A percentile compares a stretch with the other conserved stretches of the same genome.
Conservation (phyloP, 2,797 vertebrate genomes). For the Carapus acus region DNA sequence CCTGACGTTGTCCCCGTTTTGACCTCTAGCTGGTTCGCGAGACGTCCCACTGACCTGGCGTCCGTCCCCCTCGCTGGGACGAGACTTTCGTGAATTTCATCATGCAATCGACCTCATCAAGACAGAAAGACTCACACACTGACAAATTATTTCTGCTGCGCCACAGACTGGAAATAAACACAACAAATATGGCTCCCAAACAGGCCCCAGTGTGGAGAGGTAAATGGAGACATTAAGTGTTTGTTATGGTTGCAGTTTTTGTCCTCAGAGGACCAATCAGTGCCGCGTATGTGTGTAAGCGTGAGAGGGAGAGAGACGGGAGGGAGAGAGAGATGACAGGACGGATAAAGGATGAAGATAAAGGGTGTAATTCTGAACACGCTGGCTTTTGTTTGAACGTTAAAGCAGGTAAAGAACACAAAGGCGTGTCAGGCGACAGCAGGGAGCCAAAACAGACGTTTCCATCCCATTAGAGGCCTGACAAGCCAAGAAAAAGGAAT, state of each 20-base stretch:
- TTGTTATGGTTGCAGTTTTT: slow-evolving; percentile 44
- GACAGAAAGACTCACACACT: neutral
- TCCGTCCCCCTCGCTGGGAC: too few species aligned
- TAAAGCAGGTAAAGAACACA: slow-evolving; percentile 20
- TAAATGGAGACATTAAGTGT: slow-evolving; percentile 47
- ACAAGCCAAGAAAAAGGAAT: too few species aligned
- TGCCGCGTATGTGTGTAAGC: slow-evolving; percentile 24
- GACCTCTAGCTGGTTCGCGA: slow-evolving; percentile 25
- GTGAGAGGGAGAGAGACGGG: slow-evolving; percentile 18
- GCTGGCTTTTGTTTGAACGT: slow-evolving; percentile 19
- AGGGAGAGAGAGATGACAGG: slow-evolving; percentile 6
- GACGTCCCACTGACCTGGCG: too few species aligned
- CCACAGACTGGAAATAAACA: neutral
- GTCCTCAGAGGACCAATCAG: slow-evolving; percentile 14
- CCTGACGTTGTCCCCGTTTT: slow-evolving; percentile 19
- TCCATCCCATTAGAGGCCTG: slow-evolving; percentile 33
- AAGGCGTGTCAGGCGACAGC: slow-evolving; percentile 34
- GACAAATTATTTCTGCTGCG: neutral
- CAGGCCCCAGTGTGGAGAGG: slow-evolving; percentile 8
- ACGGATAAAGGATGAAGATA: slow-evolving; percentile 10
- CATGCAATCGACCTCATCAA: neutral
- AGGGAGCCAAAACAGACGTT: slow-evolving; percentile 25
- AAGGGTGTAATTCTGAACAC: slow-evolving; percentile 33
- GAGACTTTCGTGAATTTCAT: slow-evolving; percentile 21
- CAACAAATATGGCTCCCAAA: neutral